Conservation (phyloP, 2,888 invertebrate species). For the Leptinotarsa juncta region DNA sequence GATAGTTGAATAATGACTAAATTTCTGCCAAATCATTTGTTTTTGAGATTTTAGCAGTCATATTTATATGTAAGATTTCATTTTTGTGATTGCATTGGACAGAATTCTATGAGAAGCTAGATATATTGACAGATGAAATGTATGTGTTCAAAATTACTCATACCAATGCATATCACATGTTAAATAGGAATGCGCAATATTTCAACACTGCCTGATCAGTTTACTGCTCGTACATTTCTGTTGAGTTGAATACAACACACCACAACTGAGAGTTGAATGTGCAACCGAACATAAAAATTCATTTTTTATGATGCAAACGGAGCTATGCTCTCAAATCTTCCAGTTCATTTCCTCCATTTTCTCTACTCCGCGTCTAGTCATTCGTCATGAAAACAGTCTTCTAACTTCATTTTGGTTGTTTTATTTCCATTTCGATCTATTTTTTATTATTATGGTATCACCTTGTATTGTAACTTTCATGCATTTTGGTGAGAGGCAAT, state of each 20-base stretch:
- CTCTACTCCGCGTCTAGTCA: too few species aligned
- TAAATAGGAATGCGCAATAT: conserved; percentile 35
- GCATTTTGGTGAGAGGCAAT: too few species aligned
- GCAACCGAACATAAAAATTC: too few species aligned
- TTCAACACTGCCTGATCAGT: conserved; percentile 39
- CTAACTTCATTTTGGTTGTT: too few species aligned
- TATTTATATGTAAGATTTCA: background rate
- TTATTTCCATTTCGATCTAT: too few species aligned
- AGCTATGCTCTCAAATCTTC: too few species aligned
- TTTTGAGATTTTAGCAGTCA: background rate
- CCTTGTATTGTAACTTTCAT: too few species aligned
- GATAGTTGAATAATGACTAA: conserved; percentile 17
- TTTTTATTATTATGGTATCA: too few species aligned
- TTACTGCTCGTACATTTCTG: conserved; percentile 2
- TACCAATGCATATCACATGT: conserved; percentile 39
- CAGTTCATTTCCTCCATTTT: too few species aligned
- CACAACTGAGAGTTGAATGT: too few species aligned
- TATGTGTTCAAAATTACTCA: conserved; percentile 38
- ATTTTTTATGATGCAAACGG: too few species aligned
- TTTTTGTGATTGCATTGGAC: conserved; percentile 21
- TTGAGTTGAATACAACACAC: background rate
- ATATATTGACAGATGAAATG: conserved; percentile 17
- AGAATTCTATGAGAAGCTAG: conserved; percentile 8
- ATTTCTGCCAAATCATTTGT: conserved; percentile 17
- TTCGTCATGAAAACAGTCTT: too few species aligned